Evolutionary conservation across 2,888 invertebrate species (phyloP), one percentile per base, ranked within the genome.

Genomic region (Chloromyia formosa): DNA sequence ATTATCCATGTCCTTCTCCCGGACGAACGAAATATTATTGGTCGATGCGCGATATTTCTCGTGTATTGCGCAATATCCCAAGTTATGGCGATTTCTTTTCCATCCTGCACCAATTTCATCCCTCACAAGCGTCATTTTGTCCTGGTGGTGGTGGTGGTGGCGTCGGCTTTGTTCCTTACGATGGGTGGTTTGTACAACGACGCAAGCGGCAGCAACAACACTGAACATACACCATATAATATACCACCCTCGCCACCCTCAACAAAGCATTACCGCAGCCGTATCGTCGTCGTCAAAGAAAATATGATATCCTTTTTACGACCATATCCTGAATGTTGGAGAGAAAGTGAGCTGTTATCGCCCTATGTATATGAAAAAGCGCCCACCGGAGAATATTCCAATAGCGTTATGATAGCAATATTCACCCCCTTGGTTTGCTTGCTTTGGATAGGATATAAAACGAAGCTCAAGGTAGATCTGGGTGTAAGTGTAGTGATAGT

Each of bases 1-100:
- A 42, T 64, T 49, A 60, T 35, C 53, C 60, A 23, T 73, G 71
- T 61, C 62, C 74, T 56, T 62, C 71, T 60, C 18, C 62, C 49
- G 56, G 74, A 74, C 72, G 56, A 64, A 74, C 72, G 68, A 71
- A 76, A 74, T 76, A 74, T 76, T 76, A 76, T 76, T 76, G 76
- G 76, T 76, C 74, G 74, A 76, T 66, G 61, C 45, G 69, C 72
- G 64, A 62, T 64, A 71, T 64, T 75, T 73, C 75, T 56, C 68
- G 58, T 74, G 76, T 74, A 75, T 76, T 76, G 76, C 76, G 76
- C 76, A 76, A 76, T 75, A 69, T 73, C 71, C 66, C 74, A 58
- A 72, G 72, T 74, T 74, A 76, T 76, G 76, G 53, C 74, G 66
- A 58, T 74, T 64, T 74, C 64, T 66, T 74, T 74, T 54, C 54